phyloP scores from a whole-genome alignment of 2,797 vertebrate species.

The Vireo griseus region DNA sequence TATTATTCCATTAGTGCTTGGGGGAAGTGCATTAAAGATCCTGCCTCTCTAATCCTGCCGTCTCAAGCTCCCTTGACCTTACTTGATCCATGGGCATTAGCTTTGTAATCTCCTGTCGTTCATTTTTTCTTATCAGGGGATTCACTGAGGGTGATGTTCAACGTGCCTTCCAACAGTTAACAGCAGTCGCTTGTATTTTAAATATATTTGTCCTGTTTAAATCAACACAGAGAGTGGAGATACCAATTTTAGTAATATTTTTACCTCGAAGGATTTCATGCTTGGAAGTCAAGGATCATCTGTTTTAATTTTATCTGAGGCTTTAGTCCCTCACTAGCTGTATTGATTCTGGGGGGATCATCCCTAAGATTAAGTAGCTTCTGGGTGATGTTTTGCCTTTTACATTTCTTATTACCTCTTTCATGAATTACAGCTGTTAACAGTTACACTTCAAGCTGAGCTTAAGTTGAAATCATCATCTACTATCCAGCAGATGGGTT shows the following conservation, averaged over 20 bases:
- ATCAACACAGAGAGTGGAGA: not conserved
- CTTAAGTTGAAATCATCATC: not conserved
- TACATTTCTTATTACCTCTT: not conserved
- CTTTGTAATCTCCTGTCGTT: conserved; percentile 73
- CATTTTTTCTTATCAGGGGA: conserved; percentile 29
- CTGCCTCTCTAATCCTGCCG: conserved; percentile 43
- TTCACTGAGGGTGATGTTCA: conserved; percentile 6
- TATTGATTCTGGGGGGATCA: not conserved
- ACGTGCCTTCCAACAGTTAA: not conserved
- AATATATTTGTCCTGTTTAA: not conserved
- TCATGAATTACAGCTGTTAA: not conserved
- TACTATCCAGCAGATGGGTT: not conserved
- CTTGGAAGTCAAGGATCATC: not conserved
- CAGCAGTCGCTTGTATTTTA: not conserved
- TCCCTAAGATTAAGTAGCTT: conserved; percentile 7
- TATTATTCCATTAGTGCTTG: conserved; percentile 39
- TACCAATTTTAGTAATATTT: not conserved
- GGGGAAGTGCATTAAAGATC: conserved; percentile 39
- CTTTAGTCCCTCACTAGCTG: not conserved
- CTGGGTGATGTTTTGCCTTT: not conserved
- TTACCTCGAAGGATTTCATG: not conserved
- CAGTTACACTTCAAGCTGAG: not conserved
- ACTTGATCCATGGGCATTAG: conserved; percentile 84
- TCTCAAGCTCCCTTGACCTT: conserved; percentile 72
- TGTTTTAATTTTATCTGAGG: not conserved